phyloP scores from a whole-genome alignment of 2,797 vertebrate genomes.

The Loris lydekkerianus region DNA sequence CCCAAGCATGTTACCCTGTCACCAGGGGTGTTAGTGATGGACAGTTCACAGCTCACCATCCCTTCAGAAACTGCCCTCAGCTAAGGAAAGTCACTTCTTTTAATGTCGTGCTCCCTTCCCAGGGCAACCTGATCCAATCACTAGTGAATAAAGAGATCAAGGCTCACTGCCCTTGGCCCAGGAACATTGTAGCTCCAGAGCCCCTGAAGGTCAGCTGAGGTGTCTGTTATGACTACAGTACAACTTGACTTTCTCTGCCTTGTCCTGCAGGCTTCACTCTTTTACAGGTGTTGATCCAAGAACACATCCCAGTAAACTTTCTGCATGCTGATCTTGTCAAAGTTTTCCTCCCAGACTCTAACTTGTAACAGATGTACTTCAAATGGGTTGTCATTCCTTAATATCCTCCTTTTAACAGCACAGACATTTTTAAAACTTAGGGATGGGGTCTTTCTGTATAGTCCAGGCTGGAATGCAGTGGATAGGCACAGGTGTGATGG shows the following conservation, averaged over 20 bases:
- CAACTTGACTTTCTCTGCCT: background rate
- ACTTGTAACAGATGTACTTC: background rate
- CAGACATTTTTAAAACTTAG: background rate
- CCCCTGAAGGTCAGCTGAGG: background rate
- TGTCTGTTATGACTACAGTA: background rate
- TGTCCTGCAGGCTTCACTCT: background rate
- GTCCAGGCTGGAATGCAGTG: background rate
- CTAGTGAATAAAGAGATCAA: background rate
- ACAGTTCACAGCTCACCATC: background rate
- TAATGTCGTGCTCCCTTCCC: background rate
- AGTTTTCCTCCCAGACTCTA: constrained; percentile 48
- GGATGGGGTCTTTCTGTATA: background rate
- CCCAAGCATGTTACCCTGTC: background rate
- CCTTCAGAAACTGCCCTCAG: background rate
- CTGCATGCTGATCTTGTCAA: background rate
- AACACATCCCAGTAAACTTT: constrained; percentile 3
- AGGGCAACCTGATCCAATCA: background rate
- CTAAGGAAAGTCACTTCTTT: background rate
- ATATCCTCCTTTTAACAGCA: constrained; percentile 44
- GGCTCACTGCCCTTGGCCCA: background rate
- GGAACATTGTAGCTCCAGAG: background rate
- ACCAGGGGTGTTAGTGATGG: background rate
- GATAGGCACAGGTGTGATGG: background rate
- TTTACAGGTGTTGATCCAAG: background rate
- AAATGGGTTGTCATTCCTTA: constrained; percentile 12